phyloP scores from a whole-genome alignment of 2,888 invertebrate species.

The Diarsia brunnea region DNA sequence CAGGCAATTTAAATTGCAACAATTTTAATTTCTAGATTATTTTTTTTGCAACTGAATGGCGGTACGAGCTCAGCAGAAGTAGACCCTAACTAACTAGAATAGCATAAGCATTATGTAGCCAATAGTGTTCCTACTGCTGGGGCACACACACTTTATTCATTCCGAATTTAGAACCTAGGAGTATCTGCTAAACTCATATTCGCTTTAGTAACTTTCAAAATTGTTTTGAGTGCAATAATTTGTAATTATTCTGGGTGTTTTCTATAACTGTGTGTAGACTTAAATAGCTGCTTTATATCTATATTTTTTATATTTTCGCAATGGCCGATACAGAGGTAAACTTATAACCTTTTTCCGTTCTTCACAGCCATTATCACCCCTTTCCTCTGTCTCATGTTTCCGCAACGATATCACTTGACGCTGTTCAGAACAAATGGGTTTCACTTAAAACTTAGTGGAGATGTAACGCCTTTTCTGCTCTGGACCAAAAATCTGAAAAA shows the following conservation, averaged over 20 bases:
- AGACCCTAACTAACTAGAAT: neutral
- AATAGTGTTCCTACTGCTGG: no score
- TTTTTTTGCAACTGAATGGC: neutral
- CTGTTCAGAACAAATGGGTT: constrained; percentile 34
- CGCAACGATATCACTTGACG: constrained; percentile 37
- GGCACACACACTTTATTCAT: no score
- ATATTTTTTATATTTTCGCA: constrained; percentile 80
- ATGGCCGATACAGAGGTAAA: constrained; percentile 89
- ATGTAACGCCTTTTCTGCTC: no score
- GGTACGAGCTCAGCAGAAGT: constrained; percentile 7
- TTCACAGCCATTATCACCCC: constrained; percentile 78
- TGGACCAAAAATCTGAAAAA: no score
- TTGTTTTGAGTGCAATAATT: constrained; percentile 4
- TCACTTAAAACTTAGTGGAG: neutral
- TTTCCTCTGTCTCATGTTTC: constrained; percentile 74
- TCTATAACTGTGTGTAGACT: constrained; percentile 45
- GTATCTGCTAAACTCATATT: constrained; percentile 5
- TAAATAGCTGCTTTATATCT: constrained; percentile 73
- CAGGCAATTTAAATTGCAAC: no score
- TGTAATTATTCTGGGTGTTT: constrained; percentile 32
- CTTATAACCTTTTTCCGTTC: constrained; percentile 68
- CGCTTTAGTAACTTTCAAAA: neutral
- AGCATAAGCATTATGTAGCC: no score
- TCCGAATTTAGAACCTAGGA: neutral
- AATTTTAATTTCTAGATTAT: neutral